Evolutionary conservation across 2,113 vertebrate species (phyloP).

Genomic region (Anolis sagrei): DNA sequence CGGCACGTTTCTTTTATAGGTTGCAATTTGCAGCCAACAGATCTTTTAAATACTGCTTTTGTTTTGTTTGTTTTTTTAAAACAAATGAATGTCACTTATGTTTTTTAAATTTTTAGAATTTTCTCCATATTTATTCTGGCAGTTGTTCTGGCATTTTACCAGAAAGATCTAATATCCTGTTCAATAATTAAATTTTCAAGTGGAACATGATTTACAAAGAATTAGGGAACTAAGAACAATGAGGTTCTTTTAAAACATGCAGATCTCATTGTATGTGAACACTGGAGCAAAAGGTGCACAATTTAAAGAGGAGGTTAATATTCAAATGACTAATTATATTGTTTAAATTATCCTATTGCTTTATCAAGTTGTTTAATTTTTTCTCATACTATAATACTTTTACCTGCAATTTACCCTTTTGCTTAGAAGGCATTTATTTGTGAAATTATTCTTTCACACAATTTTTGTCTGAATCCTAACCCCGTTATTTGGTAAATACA

Average conservation of each 20-base stretch:
- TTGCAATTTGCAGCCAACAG: slow-evolving; percentile 29
- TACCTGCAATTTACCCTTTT: background rate
- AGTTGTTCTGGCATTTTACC: background rate
- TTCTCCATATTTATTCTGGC: slow-evolving; percentile 15
- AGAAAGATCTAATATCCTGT: slow-evolving; percentile 38
- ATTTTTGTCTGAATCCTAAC: slow-evolving; percentile 27
- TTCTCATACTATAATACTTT: background rate
- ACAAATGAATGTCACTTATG: background rate
- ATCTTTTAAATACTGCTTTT: slow-evolving; percentile 13
- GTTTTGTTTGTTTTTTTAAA: slow-evolving; percentile 44
- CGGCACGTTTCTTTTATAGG: slow-evolving; percentile 3
- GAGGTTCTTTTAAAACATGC: slow-evolving; percentile 12
- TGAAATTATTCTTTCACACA: slow-evolving; percentile 23
- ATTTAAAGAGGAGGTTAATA: slow-evolving; percentile 1
- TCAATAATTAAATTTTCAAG: slow-evolving; percentile 24
- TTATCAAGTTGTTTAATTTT: background rate
- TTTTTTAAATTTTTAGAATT: slow-evolving; percentile 1
- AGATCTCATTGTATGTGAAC: background rate
- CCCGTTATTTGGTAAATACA: too few relatives aligned
- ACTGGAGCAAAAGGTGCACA: background rate
- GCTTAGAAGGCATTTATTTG: slow-evolving; percentile 2
- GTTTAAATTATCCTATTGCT: background rate
- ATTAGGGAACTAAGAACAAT: slow-evolving; percentile 33
- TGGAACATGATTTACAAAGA: slow-evolving; percentile 21
- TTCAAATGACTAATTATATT: background rate